Evolutionary conservation across 2,113 vertebrate species (phyloP), one percentile per base, ranked within the genome.

Genomic region (Mixornis gularis): DNA sequence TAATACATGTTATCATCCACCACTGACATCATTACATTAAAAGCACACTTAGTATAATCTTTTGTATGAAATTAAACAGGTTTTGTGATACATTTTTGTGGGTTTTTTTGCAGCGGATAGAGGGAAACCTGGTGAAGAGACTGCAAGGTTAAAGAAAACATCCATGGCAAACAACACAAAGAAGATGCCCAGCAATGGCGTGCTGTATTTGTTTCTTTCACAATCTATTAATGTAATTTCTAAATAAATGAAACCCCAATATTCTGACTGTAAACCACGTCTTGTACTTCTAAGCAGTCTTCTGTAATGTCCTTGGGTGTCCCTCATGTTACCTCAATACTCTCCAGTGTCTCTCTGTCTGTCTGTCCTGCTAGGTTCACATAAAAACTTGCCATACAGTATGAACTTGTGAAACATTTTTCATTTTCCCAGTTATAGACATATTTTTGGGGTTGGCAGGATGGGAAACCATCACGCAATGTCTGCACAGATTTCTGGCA

Each of bases 11-110:
- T 97, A 97, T 97, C 97, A 97, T 97, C 96, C 25, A 30, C 95
- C 74, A 87, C 87, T 94, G 95, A 97, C 96, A 97, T 97, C 97
- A 98, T 98, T 98, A 97, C 87, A 95, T 95, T 97, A 96, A 98
- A 97, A 97, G 97, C 95, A 94, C 93, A 96, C 97, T 98, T 96
- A 97, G 95, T 94, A 82, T 98, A 97, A 97, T 97, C 92, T 97
- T 97, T 93, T 93, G 92, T 95, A 96, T 96, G 94, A 97, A 98
- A 97, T 97, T 97, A 97, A 98, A 96, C 93, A 93, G 93, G 56
- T 95, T 97, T 97, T 96, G 93, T 96, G 89, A 81, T 94, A 92
- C 19, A 82, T 38, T 96, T 96, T 83, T 84, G 92, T 95, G 90
- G 70, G 56, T 74, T 90, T 74, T 71, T 81, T 12, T 12, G 26